Percentiles rank a stretch among this genome's conserved stretches.
phyloP scores from a whole-genome alignment of 1,140 invertebrate genomes.

The Leucophenga varia region DNA sequence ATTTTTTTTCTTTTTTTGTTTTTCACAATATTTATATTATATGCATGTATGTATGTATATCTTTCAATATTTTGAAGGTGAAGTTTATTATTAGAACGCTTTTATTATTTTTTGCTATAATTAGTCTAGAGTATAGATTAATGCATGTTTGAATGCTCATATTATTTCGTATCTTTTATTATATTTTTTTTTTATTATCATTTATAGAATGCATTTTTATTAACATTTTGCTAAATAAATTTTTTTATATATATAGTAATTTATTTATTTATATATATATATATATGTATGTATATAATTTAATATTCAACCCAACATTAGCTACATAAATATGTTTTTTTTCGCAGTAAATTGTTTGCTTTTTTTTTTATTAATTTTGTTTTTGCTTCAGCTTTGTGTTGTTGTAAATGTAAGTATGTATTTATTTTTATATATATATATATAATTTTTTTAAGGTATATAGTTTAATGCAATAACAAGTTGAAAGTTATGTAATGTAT shows the following conservation, averaged over 20 bases:
- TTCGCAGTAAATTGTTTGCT: slow-evolving; percentile 1
- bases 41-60: too few species aligned
- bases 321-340: slow-evolving; percentile 40
- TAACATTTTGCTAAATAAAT: slow-evolving; percentile 26
- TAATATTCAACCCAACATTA: slow-evolving; percentile 42
- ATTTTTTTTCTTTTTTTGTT: too few species aligned
- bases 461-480: slow-evolving; percentile 3
- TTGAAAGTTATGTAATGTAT: not conserved
- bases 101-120: not conserved
- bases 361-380: slow-evolving; percentile 12
- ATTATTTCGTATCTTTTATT: too few species aligned
- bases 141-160: too few species aligned
- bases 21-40: too few species aligned
- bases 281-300: slow-evolving; percentile 9
- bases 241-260: slow-evolving; percentile 3
- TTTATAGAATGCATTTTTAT: slow-evolving; percentile 1
- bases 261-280: slow-evolving; percentile 18
- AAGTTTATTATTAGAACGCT: too few species aligned
- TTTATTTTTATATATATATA: slow-evolving; percentile 1
- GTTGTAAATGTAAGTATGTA: slow-evolving; percentile 14
- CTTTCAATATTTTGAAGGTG: too few species aligned
- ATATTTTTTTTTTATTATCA: too few species aligned
- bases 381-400: slow-evolving; percentile 18
- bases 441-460: slow-evolving; percentile 4
- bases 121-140: slow-evolving; percentile 15